A percentile compares a stretch with the other conserved stretches of the same genome.
Evolutionary conservation across 1,140 invertebrate species (phyloP).

Genomic region (Papilio aristodemus): DNA sequence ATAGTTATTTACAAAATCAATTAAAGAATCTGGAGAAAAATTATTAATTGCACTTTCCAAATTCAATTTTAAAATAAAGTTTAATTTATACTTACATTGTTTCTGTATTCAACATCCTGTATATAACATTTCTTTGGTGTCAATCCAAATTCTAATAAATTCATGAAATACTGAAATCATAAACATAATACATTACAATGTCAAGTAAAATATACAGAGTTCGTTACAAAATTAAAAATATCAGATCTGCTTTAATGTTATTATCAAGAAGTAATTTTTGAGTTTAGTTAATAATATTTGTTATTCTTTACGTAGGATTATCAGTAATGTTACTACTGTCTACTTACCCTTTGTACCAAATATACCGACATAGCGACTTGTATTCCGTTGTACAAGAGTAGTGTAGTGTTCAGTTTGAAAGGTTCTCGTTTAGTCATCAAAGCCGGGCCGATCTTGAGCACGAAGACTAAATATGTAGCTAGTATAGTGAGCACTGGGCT

Average conservation of each 20-base stretch:
- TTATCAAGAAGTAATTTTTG: too few species aligned
- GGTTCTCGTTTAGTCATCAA: conserved; percentile 85
- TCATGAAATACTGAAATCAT: conserved; percentile 40
- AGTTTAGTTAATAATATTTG: too few species aligned
- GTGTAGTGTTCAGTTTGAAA: conserved; percentile 82
- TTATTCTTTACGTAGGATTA: too few species aligned
- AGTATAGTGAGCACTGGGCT: conserved; percentile 84
- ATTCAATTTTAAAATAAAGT: neutral
- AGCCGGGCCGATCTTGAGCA: conserved; percentile 84
- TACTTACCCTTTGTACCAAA: conserved; percentile 80
- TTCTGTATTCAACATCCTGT: conserved; percentile 36
- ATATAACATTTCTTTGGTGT: conserved; percentile 44
- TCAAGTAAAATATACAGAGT: too few species aligned
- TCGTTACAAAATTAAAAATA: too few species aligned
- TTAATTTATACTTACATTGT: conserved; percentile 35
- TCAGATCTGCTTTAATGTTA: too few species aligned
- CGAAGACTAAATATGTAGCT: conserved; percentile 83
- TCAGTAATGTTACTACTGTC: too few species aligned
- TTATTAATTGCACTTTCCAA: too few species aligned
- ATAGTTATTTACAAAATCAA: too few species aligned
- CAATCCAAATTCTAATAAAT: conserved; percentile 40
- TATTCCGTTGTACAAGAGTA: conserved; percentile 85
- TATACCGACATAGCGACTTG: conserved; percentile 85
- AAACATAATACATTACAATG: conserved; percentile 23
- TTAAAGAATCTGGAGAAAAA: too few species aligned